Base-by-base conservation (phyloP, 2,113 vertebrate species). In the Ceratotherium simum region DNA sequence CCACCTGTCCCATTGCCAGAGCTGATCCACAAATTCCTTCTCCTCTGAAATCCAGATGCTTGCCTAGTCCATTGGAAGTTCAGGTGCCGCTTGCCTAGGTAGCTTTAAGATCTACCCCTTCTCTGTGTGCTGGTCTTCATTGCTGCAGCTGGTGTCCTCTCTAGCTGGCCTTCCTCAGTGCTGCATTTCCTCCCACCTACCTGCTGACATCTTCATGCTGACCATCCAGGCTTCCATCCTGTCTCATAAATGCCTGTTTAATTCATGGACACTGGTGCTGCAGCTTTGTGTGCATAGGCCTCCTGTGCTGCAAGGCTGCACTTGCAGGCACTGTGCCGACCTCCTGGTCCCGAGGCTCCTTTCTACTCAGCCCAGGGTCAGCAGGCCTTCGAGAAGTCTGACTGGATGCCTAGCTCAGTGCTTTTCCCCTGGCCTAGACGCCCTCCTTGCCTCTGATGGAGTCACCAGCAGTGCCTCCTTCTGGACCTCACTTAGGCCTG, bases 361-460 rank as follows among this genome's bases (percentile, higher is more conserved):
- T 31, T 27, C 58, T 65, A 13, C 31, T 69, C 51, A 23, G 51
- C 11, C 14, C 73, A 2, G 56, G 64, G 23, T 31, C 51, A 73
- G 67, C 36, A 36, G 60, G 46, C 18, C 33, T 31, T 48, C 17
- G 0, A 2, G 51, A 17, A 6, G 2, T 29, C 21, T 25, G 3
- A 20, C 31, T 1, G 54, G 60, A 6, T 4, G 1, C 82, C 56
- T 36, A 3, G 2, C n/a, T 12, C 2, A 0, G 51, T 0, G 39
- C 88, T 54, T 20, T 16, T 31, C n/a, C 33, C 18, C 65, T 25
- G 31, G n/a, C 48, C 25, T 8, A 12, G 31, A 31, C 3, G 1
- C 39, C 10, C 51, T 23, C 16, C 12, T 8, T 14, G 79, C 36
- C 27, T 12, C 1, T 23, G 51, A 12, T 16, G 5, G n/a, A 36